A percentile compares a stretch with the other conserved stretches of the same genome.
Evolutionary conservation across 2,797 vertebrate species (phyloP).

Genomic region (Sebastes kiyomatsui): DNA sequence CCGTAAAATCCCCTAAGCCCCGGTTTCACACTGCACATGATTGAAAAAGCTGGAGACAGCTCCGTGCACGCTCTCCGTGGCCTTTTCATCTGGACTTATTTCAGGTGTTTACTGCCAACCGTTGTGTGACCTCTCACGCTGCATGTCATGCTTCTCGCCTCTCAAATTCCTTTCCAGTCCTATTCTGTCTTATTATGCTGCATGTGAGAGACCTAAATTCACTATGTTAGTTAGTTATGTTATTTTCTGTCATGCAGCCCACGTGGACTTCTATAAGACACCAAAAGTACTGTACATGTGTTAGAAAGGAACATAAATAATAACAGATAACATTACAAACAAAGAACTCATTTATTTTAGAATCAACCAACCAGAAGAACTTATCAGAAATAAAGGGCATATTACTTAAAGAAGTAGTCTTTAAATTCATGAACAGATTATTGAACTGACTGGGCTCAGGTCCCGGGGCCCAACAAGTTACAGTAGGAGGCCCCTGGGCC

Average conservation of each 20-base stretch:
- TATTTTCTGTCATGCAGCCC: not conserved
- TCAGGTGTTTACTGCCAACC: not conserved
- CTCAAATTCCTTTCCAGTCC: not conserved
- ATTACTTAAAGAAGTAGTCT: not conserved
- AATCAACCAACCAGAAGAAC: not conserved
- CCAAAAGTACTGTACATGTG: not conserved
- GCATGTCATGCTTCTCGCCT: not conserved
- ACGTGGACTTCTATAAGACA: not conserved
- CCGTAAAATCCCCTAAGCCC: not conserved
- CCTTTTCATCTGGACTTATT: constrained; percentile 15
- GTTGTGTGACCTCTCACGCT: not conserved
- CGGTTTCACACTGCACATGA: not conserved
- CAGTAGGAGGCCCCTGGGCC: too few relatives aligned
- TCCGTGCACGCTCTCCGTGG: not conserved
- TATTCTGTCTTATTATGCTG: not conserved
- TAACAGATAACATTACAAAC: not conserved
- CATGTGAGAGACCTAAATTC: not conserved
- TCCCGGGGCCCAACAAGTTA: too few relatives aligned
- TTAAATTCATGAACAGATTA: not conserved
- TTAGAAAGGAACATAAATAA: not conserved
- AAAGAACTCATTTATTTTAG: not conserved
- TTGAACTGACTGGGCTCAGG: too few relatives aligned
- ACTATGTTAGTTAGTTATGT: not conserved
- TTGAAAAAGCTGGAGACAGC: not conserved
- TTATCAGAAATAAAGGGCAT: not conserved